Evolutionary conservation across 37 sponge, comb jelly and placozoan species (phyloP).

Genomic region (Cladorhizidae sp.): DNA sequence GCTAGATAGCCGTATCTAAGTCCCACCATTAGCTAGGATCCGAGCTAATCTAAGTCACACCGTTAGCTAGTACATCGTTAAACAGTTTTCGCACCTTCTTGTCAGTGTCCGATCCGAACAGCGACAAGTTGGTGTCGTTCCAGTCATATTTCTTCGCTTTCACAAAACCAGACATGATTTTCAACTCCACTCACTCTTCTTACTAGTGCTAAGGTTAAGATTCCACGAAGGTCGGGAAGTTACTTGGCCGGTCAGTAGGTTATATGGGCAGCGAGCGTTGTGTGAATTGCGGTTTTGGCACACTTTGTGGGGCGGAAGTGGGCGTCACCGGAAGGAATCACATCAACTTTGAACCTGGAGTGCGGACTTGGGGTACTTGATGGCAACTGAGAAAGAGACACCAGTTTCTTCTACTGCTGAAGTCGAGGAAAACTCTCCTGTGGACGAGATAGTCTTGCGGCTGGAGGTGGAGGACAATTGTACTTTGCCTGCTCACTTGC

Average conservation of each 20-base stretch:
- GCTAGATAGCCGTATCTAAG: too few species aligned
- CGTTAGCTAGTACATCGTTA: too few species aligned
- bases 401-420: not conserved
- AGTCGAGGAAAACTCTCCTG: not conserved
- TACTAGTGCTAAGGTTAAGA: too few species aligned
- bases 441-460: slow-evolving; percentile 18
- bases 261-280: too few species aligned
- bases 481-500: slow-evolving; percentile 2
- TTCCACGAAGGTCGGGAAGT: too few species aligned
- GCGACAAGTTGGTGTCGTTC: slow-evolving; percentile 97
- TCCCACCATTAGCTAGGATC: too few species aligned
- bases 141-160: slow-evolving; percentile 97
- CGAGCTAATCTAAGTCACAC: too few species aligned
- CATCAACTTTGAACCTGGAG: not conserved
- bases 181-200: not conserved
- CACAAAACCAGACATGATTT: slow-evolving; percentile 77
- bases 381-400: not conserved
- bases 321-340: too few species aligned
- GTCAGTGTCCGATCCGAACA: slow-evolving; percentile 96
- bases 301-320: too few species aligned
- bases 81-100: slow-evolving; percentile 64
- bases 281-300: too few species aligned
- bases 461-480: slow-evolving; percentile 30
- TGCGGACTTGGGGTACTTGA: not conserved
- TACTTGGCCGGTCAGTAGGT: too few species aligned